phyloP scores from a whole-genome alignment of 2,113 vertebrate genomes.

The Halichoerus grypus region DNA sequence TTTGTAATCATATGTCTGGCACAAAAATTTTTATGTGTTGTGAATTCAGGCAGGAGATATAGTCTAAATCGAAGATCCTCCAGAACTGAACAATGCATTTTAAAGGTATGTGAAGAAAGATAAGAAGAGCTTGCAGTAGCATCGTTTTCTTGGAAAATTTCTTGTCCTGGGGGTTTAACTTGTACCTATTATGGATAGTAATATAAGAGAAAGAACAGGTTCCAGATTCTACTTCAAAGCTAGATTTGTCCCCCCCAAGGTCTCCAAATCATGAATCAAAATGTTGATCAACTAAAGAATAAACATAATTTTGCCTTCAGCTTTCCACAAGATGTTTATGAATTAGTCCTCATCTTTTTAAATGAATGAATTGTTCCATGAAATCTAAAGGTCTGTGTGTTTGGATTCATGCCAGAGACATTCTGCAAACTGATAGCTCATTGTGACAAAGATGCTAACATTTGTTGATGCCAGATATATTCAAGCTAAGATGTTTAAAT shows the following conservation, averaged over 20 bases:
- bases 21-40: background rate
- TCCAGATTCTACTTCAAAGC: background rate
- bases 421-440: slow-evolving; percentile 53
- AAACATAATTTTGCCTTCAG: slow-evolving; percentile 46
- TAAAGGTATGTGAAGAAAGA: background rate
- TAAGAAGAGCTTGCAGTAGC: background rate
- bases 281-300: slow-evolving; percentile 49
- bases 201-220: background rate
- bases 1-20: background rate
- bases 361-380: slow-evolving; percentile 40
- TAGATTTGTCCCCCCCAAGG: background rate
- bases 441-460: slow-evolving; percentile 56
- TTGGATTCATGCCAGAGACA: slow-evolving; percentile 58
- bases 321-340: background rate
- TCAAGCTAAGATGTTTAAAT: slow-evolving; percentile 49
- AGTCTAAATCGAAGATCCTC: background rate
- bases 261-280: slow-evolving; percentile 11
- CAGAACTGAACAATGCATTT: background rate
- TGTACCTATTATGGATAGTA: background rate
- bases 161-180: background rate
- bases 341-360: slow-evolving; percentile 61
- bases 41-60: background rate
- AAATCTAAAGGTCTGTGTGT: slow-evolving; percentile 49
- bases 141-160: background rate
- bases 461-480: slow-evolving; percentile 54